Base-by-base conservation (phyloP, 2,797 vertebrate species). In the Botia almorhae region DNA sequence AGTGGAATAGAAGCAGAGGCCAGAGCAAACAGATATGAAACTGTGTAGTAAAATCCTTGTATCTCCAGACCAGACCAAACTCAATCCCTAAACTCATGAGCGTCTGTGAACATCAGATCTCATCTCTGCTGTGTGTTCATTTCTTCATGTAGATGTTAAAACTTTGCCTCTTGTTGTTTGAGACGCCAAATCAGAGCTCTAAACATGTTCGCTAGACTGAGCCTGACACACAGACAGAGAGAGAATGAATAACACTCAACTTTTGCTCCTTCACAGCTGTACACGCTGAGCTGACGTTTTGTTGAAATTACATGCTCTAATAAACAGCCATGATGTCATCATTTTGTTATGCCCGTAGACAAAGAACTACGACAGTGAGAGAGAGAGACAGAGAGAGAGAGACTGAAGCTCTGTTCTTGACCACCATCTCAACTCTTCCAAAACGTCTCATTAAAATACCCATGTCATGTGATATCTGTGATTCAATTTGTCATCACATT, bases 101-200 rank as follows among this genome's bases (percentile, higher is more conserved):
- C 48, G 2, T 12, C 33, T 39, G n/a, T 65, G 3, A 65, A 33
- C 33, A 36, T 48, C 76, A 76, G 43, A 80, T 82, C 63, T 80
- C 67, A 72, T 68, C 29, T 68, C 56, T 50, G 39, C 67, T 67
- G 39, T 39, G 56, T 80, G 48, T 70, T 70, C 46, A 65, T 75
- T 65, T 72, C 48, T 78, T 69, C 67, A 46, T 60, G 68, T 75
- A 70, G 48, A 43, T 75, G 78, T 53, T 81, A 84, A 84, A 81
- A 74, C 71, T 56, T 36, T 55, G 73, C 53, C 80, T 69, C 70
- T 75, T 51, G 82, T 81, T 81, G 50, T 33, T 13, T 48, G 68
- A 50, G 70, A 85, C 82, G 84, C 74, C 78, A 50, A 76, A 82
- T 81, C 75, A 78, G 68, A 79, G 75, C 56, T 76, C 76, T 82